Conservation (phyloP, 2,888 invertebrate genomes). For the Nemoura dubitans region DNA sequence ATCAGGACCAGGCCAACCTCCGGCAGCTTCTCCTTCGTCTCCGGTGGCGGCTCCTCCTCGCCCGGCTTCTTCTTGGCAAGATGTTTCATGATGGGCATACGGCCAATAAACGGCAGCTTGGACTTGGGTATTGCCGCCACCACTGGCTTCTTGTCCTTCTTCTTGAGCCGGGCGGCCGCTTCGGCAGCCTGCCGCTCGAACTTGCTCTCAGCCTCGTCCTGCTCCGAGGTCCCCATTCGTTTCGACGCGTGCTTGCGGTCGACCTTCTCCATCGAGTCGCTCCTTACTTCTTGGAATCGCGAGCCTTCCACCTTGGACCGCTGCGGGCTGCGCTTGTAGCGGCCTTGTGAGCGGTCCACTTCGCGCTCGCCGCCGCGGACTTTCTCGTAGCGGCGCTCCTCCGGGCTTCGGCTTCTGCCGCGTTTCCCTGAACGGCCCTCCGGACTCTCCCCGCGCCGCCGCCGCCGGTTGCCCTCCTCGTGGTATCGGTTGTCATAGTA, state of each 20-base stretch:
- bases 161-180: conserved; percentile 51
- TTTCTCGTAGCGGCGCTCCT: conserved; percentile 39
- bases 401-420: conserved; percentile 42
- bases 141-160: conserved; percentile 55
- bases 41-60: conserved; percentile 58
- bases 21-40: conserved; percentile 43
- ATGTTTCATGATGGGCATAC: conserved; percentile 80
- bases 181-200: conserved; percentile 58
- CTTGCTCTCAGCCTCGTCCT: conserved; percentile 56
- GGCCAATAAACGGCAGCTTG: conserved; percentile 85
- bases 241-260: conserved; percentile 39
- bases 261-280: conserved; percentile 16
- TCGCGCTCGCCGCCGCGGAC: conserved; percentile 22
- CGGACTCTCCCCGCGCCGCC: conserved; percentile 51
- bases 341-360: conserved; percentile 25
- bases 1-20: conserved; percentile 30
- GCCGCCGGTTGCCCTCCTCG: conserved; percentile 57
- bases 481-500: conserved; percentile 56
- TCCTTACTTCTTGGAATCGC: background rate
- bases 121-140: conserved; percentile 63
- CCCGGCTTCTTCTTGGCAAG: conserved; percentile 61
- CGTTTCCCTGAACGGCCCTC: conserved; percentile 48
- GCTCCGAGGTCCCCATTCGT: conserved; percentile 22
- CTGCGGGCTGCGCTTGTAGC: conserved; percentile 35
- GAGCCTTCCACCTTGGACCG: background rate